Base-by-base conservation (phyloP, 2,113 vertebrate species). In the Nanorana parkeri region DNA sequence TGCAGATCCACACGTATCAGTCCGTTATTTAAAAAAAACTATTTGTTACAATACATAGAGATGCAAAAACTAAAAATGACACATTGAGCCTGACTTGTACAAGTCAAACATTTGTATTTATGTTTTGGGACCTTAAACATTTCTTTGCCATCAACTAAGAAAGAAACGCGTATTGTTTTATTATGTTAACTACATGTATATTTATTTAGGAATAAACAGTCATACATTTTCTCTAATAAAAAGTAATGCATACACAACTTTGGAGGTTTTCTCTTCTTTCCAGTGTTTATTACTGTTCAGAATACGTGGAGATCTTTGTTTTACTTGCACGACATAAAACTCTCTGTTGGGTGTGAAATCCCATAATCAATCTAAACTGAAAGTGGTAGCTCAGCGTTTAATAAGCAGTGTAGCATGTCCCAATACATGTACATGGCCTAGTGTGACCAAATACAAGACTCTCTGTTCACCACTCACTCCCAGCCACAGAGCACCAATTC, bases 131-230 rank as follows among this genome's bases (percentile, higher is more conserved):
- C 55, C 7, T 80, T 58, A 20, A 80, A 61, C 55, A 69, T 69
- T 69, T 69, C 64, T 78, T 55, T 78, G 20, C 41, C n/a, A 54
- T 78, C 63, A 10, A 47, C 23, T 66, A 55, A 51, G 47, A 66
- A 54, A 77, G 41, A 41, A 26, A 11, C 20, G 0, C n/a, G 13
- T 65, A 54, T 77, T 24, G 13, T 63, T 52, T 32, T 23, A 19
- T 54, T 56, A 23, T 68, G 16, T 56, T 52, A 17, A 66, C 26
- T 56, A 26, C 54, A 0, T 78, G 77, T 78, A 56, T 78, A 52
- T 68, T 68, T 78, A 78, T 78, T 78, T 68, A 67, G 63, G n/a
- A 36, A 78, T 56, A 52, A 71, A 51, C 55, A 23, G 21, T 68
- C 54, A 28, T 68, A 36, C 64, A 41, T 78, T 78, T 56, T 68